phyloP scores from a whole-genome alignment of 2,797 vertebrate genomes.

The Sebastes taczanowskii region DNA sequence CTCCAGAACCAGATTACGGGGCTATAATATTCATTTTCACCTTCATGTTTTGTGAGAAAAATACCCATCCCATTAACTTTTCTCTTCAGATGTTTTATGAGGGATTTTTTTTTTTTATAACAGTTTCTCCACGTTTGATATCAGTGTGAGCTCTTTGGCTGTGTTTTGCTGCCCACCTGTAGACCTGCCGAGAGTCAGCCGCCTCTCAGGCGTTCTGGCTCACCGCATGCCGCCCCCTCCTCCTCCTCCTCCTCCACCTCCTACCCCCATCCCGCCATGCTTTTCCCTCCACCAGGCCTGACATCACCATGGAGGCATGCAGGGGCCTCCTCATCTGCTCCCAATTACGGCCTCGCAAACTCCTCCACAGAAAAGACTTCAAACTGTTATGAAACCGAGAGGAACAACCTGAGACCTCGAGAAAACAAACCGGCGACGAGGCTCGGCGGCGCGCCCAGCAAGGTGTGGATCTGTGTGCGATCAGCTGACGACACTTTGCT shows the following conservation, averaged over 20 bases:
- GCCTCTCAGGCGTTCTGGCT: conserved; percentile 64
- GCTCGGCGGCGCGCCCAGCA: conserved; percentile 12
- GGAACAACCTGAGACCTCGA: conserved; percentile 69
- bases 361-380: conserved; percentile 63
- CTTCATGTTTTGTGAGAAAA: background rate
- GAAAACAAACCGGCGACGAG: conserved; percentile 60
- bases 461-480: conserved; percentile 42
- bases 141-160: background rate
- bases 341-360: conserved; percentile 76
- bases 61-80: background rate
- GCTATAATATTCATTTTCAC: background rate
- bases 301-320: conserved; percentile 82
- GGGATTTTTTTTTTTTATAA: background rate
- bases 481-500: conserved; percentile 27
- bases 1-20: conserved; percentile 11
- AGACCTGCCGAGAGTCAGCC: conserved; percentile 24
- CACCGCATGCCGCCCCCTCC: background rate
- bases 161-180: conserved; percentile 55
- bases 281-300: conserved; percentile 72
- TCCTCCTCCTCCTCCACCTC: background rate
- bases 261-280: conserved; percentile 31
- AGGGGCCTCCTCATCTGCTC: conserved; percentile 82
- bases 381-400: conserved; percentile 67
- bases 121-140: background rate
- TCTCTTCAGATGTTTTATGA: conserved; percentile 7